Percentiles rank a stretch among this genome's conserved stretches.
phyloP scores from a whole-genome alignment of 35 echinoderm and acorn worm genomes.

The Ophiothrix spiculata region DNA sequence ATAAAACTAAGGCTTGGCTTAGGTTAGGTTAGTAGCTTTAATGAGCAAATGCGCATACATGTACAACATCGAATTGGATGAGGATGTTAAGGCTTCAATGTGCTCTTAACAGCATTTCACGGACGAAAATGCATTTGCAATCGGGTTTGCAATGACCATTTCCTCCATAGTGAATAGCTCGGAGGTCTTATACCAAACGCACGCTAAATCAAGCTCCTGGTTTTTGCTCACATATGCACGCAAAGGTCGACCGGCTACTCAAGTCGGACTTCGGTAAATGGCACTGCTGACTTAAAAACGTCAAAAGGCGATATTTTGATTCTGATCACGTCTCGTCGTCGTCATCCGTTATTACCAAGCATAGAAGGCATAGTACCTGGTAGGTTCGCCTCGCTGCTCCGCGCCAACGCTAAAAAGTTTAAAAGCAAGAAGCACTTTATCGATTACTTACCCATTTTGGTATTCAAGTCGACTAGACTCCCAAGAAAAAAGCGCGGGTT shows the following conservation, averaged over 20 bases:
- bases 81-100: too few relatives aligned
- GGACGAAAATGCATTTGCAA: slow-evolving; percentile 6
- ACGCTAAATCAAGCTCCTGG: neutral
- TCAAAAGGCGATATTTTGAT: slow-evolving; percentile 9
- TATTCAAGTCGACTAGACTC: neutral
- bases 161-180: neutral
- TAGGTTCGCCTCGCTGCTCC: too few relatives aligned
- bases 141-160: neutral
- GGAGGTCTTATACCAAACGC: neutral
- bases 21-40: neutral
- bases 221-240: neutral
- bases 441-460: slow-evolving; percentile 3
- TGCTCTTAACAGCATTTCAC: neutral
- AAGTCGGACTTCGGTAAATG: neutral
- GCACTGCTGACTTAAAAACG: neutral
- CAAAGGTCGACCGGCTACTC: neutral
- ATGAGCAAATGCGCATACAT: neutral
- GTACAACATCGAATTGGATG: neutral
- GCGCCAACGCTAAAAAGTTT: neutral
- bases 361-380: neutral
- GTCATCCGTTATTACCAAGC: neutral
- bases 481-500: neutral
- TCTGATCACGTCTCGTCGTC: neutral
- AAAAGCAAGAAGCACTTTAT: neutral
- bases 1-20: neutral